Evolutionary conservation across 2,888 invertebrate genomes (phyloP), one percentile per base, ranked within the genome.

Genomic region (Athrips mouffetella): DNA sequence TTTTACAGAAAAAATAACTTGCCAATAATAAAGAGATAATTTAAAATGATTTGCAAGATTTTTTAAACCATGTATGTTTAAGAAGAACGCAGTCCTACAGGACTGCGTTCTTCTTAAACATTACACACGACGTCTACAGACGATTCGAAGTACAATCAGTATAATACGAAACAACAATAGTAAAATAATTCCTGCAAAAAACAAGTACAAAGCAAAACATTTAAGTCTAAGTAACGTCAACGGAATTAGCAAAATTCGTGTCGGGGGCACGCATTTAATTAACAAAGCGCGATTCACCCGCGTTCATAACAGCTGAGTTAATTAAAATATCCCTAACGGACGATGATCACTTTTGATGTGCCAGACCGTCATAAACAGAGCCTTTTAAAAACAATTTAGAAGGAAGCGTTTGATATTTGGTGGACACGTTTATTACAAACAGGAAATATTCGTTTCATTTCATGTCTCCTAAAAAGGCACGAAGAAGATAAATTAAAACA

Each of bases 271-370:
- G 42, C 16, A 44, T 50, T 47, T 47, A 50, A 50, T 50, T 50
- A 44, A 29, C 47, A 23, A 35, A 30, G 42, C 37, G 42, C 30
- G 47, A 42, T 23, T 30, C 29, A 10, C 15, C 45, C 31, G 33
- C 41, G 52, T 42, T 49, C 49, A 49, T 47, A 44, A 37, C 39
- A 21, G 27, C 11, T 18, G 27, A 46, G 48, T 46, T 52, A 52
- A 52, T 52, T 46, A 48, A 49, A 46, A 47, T 52, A 47, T 49
- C 44, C 46, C 42, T 42, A 42, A 42, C 23, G 25, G 29, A 16
- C n/a, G 18, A 15, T 11, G 29, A 42, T 42, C 29, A 42, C 42
- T 40, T 40, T 40, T 40, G 25, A 40, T 23, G 40, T 23, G 18
- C 35, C n/a, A 20, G 18, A 18, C n/a, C 8, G n/a, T 10, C 37